Evolutionary conservation across 2,797 vertebrate genomes (phyloP).

Genomic region (Sciaenops ocellatus): DNA sequence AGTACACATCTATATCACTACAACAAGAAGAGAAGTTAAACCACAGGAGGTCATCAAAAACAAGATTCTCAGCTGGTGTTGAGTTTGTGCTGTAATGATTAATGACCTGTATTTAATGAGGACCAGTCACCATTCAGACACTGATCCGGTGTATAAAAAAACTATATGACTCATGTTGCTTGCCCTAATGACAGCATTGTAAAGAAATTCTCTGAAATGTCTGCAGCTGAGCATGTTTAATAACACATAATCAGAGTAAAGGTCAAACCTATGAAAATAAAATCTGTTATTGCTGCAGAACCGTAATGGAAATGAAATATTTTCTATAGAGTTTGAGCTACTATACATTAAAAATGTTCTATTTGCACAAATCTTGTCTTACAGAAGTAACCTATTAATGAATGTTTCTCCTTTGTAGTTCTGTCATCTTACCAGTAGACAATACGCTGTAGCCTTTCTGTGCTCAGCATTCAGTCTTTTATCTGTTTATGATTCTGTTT

Average conservation of each 20-base stretch:
- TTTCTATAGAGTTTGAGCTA: neutral
- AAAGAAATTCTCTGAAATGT: neutral
- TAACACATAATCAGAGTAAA: neutral
- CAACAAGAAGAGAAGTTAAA: neutral
- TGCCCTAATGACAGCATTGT: neutral
- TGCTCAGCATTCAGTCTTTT: conserved; percentile 1
- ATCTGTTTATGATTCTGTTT: conserved; percentile 5
- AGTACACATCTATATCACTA: neutral
- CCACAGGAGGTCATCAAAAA: neutral
- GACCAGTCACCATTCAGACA: neutral
- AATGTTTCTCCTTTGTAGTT: conserved; percentile 33
- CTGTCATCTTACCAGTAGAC: conserved; percentile 19
- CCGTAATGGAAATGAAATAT: neutral
- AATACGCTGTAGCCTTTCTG: neutral
- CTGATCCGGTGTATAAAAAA: neutral
- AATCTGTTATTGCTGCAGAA: neutral
- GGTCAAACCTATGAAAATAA: neutral
- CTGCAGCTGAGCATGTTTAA: neutral
- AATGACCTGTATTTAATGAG: neutral
- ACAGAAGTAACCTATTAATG: conserved; percentile 11
- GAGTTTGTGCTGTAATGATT: neutral
- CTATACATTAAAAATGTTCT: neutral
- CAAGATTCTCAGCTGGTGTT: neutral
- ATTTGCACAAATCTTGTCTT: conserved; percentile 21
- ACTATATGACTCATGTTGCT: neutral